These are phyloP conservation scores for Gastrophryne carolinensis DNA, from an alignment of 2,797 vertebrate genomes.

Conservation along the genomic window DNA sequence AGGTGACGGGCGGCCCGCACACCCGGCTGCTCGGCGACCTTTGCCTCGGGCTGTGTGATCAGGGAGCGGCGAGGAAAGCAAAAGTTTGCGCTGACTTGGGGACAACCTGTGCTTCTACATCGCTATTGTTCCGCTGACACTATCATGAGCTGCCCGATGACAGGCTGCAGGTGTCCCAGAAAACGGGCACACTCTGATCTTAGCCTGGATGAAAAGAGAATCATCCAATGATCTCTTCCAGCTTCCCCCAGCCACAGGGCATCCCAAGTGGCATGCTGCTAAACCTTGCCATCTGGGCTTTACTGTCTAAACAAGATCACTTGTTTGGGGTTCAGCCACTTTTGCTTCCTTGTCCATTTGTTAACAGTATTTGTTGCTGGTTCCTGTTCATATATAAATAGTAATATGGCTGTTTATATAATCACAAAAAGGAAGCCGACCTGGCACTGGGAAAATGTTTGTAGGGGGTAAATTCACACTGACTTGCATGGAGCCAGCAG, in stretches of 20 bases:
- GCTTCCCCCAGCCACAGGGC: no score
- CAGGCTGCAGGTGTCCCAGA: conserved; percentile 6
- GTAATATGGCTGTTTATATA: conserved; percentile 13
- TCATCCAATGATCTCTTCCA: conserved; percentile 37
- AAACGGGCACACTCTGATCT: conserved; percentile 25
- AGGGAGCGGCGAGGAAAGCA: conserved; percentile 10
- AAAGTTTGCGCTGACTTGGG: no score
- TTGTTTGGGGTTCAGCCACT: no score
- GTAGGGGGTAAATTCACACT: no score
- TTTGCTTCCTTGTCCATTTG: conserved; percentile 5
- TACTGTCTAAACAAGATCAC: conserved; percentile 42
- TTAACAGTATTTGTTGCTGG: conserved; percentile 11
- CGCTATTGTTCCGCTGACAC: neutral
- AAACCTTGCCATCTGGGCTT: conserved; percentile 23
- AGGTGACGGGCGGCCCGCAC: neutral
- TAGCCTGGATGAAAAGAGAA: conserved; percentile 45
- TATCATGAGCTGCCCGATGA: neutral
- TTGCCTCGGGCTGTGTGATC: neutral
- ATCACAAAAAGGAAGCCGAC: neutral
- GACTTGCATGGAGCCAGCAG: no score
- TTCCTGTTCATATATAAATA: conserved; percentile 6
- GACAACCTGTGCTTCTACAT: neutral
- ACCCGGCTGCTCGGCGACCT: neutral
- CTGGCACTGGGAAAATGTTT: no score
- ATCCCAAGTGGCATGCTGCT: neutral